Evolutionary conservation across 2,113 vertebrate species (phyloP).

Genomic region (Uria aalge): DNA sequence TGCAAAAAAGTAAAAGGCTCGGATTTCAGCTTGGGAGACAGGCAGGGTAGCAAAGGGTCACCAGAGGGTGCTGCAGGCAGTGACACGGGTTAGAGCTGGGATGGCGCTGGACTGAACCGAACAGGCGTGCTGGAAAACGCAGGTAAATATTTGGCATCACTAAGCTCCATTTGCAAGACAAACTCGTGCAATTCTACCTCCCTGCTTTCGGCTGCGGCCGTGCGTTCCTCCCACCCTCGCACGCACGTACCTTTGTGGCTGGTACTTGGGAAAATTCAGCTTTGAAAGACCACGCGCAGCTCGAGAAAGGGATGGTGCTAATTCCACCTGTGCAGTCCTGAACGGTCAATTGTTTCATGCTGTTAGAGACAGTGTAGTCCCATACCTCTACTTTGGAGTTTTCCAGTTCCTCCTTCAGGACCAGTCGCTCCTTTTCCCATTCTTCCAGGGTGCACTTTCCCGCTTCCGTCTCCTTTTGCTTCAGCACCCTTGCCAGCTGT

Average conservation of each 20-base stretch:
- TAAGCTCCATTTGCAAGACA: not conserved
- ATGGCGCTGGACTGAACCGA: not conserved
- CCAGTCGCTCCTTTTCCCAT: constrained; percentile 64
- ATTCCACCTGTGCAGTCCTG: not conserved
- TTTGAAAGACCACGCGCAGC: not conserved
- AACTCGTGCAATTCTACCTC: not conserved
- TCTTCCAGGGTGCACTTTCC: constrained; percentile 40
- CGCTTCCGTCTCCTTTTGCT: constrained; percentile 67
- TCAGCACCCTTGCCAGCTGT: constrained; percentile 72
- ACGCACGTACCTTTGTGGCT: fast-evolving
- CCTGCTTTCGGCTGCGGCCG: not conserved
- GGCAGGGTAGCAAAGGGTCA: not conserved
- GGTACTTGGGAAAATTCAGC: not conserved
- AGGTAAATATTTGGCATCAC: not conserved
- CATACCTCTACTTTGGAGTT: constrained; percentile 65
- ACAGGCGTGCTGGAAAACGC: not conserved
- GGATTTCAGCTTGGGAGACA: not conserved
- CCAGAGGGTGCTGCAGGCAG: not conserved
- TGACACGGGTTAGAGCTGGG: not conserved
- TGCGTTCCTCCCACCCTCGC: not conserved
- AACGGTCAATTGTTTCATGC: fast-evolving
- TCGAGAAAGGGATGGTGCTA: not conserved
- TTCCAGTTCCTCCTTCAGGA: constrained; percentile 72
- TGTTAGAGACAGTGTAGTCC: fast-evolving
- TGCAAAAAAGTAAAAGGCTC: not conserved